phyloP scores from a whole-genome alignment of 1,140 invertebrate genomes.

The Drosophila lowei region DNA sequence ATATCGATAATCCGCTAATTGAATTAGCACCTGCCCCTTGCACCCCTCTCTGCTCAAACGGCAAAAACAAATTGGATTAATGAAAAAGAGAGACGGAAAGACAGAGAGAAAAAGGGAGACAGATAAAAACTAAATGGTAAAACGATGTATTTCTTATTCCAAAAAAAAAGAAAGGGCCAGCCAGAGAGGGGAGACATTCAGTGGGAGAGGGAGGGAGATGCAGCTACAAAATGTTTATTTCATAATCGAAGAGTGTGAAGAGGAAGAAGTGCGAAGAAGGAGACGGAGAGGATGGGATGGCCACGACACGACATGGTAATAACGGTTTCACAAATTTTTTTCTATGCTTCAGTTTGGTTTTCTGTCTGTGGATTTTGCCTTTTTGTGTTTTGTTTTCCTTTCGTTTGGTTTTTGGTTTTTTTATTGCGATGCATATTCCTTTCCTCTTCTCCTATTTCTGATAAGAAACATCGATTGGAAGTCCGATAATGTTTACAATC shows the following conservation, averaged over 20 bases:
- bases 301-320: constrained; percentile 42
- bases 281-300: background rate
- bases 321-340: constrained; percentile 48
- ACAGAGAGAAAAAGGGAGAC: background rate
- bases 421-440: background rate
- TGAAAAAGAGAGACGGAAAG: constrained; percentile 30
- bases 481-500: too few species aligned
- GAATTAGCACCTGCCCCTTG: constrained; percentile 55
- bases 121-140: background rate
- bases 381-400: constrained; percentile 26
- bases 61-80: constrained; percentile 71
- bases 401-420: constrained; percentile 14
- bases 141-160: background rate
- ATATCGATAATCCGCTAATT: constrained; percentile 54
- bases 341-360: constrained; percentile 8
- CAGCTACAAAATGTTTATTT: too few species aligned
- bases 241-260: background rate
- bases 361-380: background rate
- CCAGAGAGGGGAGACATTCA: constrained; percentile 7
- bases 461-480: too few species aligned
- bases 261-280: background rate
- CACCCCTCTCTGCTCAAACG: background rate
- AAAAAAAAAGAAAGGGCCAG: constrained; percentile 69
- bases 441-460: too few species aligned
- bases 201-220: background rate